Conservation (phyloP, 2,888 invertebrate genomes). For the Dryobotodes eremita region DNA sequence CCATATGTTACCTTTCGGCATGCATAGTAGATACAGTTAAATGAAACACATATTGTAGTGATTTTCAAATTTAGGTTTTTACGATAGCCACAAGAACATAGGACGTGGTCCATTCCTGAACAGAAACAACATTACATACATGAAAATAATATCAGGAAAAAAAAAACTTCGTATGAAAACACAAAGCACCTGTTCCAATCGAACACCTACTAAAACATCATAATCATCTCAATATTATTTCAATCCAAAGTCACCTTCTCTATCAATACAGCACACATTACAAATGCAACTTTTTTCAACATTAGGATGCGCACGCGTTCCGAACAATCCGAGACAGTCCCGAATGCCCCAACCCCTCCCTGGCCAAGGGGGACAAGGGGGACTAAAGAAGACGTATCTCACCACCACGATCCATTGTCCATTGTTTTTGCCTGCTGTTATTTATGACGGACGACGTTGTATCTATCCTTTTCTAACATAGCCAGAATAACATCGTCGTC, state of each 20-base stretch:
- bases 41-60: not conserved
- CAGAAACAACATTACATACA: not conserved
- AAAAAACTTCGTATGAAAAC: not conserved
- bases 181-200: constrained; percentile 1
- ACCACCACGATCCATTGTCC: constrained; percentile 90
- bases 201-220: not conserved
- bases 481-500: constrained; percentile 64
- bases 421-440: constrained; percentile 90
- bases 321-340: constrained; percentile 66
- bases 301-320: constrained; percentile 76
- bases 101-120: not conserved
- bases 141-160: not conserved
- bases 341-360: constrained; percentile 65
- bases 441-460: constrained; percentile 88
- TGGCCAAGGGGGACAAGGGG: constrained; percentile 65
- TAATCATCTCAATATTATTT: constrained; percentile 30
- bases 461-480: constrained; percentile 77
- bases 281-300: constrained; percentile 43
- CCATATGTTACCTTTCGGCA: too few species aligned
- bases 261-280: constrained; percentile 40
- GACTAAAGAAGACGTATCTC: constrained; percentile 90
- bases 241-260: constrained; percentile 44
- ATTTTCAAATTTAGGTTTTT: not conserved
- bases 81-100: not conserved
- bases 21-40: too few species aligned